These are phyloP conservation scores for Eledone cirrhosa DNA, from an alignment of 2,888 invertebrate genomes.

Conservation along the genomic window DNA sequence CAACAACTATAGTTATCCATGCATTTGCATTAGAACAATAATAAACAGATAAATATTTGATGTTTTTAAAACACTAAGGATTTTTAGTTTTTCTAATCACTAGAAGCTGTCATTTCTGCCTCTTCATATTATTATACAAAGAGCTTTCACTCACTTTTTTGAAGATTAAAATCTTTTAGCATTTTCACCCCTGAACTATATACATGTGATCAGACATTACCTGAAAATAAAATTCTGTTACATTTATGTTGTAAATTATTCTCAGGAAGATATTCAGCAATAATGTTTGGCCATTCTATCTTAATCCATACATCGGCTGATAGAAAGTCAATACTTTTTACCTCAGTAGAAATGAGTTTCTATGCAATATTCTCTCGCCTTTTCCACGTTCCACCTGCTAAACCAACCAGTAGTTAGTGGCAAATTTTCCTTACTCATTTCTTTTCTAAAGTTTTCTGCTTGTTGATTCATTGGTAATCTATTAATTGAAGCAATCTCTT, in stretches of 20 bases:
- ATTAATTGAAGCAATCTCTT: background rate
- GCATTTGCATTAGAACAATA: background rate
- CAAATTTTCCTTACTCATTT: slow-evolving; percentile 11
- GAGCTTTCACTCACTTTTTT: background rate
- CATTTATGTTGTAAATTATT: background rate
- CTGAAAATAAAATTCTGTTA: background rate
- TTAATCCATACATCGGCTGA: background rate
- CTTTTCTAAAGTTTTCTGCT: slow-evolving; percentile 2
- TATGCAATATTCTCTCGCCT: slow-evolving; percentile 1
- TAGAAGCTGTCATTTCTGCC: background rate
- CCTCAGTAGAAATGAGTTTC: background rate
- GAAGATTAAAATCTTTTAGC: background rate
- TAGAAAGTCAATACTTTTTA: background rate
- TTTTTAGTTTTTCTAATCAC: background rate
- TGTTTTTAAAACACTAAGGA: background rate
- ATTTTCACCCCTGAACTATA: no score
- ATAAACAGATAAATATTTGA: background rate
- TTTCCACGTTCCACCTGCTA: background rate
- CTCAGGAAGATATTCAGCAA: background rate
- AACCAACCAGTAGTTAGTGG: background rate
- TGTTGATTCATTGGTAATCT: background rate
- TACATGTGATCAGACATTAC: background rate
- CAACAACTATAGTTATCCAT: background rate
- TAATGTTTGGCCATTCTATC: background rate
- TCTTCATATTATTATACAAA: slow-evolving; percentile 3